phyloP scores from a whole-genome alignment of 2,888 invertebrate species.

The Linnaemya tessellans region DNA sequence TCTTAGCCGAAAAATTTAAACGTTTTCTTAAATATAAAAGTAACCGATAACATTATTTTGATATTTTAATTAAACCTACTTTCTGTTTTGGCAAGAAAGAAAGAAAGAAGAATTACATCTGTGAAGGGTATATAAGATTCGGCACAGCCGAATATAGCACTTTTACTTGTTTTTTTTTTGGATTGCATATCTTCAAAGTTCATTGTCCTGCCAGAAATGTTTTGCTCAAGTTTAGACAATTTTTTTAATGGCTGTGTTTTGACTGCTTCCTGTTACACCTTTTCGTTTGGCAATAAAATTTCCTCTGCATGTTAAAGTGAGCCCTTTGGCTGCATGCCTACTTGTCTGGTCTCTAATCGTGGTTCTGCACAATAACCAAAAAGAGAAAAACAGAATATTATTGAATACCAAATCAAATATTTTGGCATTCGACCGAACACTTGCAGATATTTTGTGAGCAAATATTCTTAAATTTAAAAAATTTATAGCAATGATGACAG shows the following conservation, averaged over 20 bases:
- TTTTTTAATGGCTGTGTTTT: conserved; percentile 9
- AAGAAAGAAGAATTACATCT: no score
- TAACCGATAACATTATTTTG: no score
- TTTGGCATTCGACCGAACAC: conserved; percentile 19
- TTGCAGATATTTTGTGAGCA: background rate
- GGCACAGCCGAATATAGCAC: no score
- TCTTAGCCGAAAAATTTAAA: no score
- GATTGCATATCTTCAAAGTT: conserved; percentile 20
- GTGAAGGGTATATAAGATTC: no score
- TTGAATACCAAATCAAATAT: conserved; percentile 31
- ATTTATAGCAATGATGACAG: no score
- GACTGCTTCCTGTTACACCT: conserved; percentile 64
- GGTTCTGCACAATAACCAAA: conserved; percentile 2
- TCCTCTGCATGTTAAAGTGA: background rate
- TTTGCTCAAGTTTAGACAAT: background rate
- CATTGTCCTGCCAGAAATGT: conserved; percentile 35
- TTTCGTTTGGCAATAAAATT: conserved; percentile 27
- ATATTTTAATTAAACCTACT: no score
- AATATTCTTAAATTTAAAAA: no score
- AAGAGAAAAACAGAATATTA: background rate
- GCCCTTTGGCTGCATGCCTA: conserved; percentile 33
- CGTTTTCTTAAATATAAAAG: no score
- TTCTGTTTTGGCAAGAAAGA: no score
- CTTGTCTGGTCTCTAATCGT: conserved; percentile 30
- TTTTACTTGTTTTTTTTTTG: no score